Base-by-base conservation (phyloP, 2,888 invertebrate species). In the Adela reaumurella region DNA sequence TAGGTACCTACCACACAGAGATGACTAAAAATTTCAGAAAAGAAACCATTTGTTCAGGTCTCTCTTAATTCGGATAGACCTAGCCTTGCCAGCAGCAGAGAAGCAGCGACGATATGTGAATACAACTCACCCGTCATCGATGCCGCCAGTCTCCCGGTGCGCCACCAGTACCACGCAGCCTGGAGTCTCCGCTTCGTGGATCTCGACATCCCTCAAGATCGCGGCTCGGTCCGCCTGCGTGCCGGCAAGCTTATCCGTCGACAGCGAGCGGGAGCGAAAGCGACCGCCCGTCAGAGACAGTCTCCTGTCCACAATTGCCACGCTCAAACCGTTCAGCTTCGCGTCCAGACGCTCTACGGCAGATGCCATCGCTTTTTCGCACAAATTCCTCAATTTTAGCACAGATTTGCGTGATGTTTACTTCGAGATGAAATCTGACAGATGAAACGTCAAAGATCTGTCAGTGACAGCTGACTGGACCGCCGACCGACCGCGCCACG, bases 221-320 rank as follows among this genome's bases (percentile, higher is more conserved):
- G 77, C 78, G 6, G 74, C 70, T 11, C 76, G 67, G 58, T 78
- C 78, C 47, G 69, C 71, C 55, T 74, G 74, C 17, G 64, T 62
- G 59, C 74, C 68, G 55, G 73, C 76, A 58, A 78, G 70, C 62
- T 78, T 78, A 68, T 78, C 78, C 72, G 74, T 73, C 41, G 78
- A 77, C 56, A 78, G 67, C 71, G 78, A 78, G 54, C 71, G 77
- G 35, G 77, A 74, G 50, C 74, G 65, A 57, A 72, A 74, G 58
- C 74, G 64, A 45, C 63, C 65, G 53, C 18, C 19, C 17, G 43
- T 43, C 45, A 73, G 70, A 51, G 68, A 63, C 50, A 72, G 62
- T 59, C 64, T 67, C 60, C 70, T 77, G 64, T 77, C 77, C 56
- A 62, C 56, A 55, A 71, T 65, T 47, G 67, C 67, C 46, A 52